Percentiles rank a stretch among this genome's conserved stretches.
These are phyloP conservation scores for Amiota mariae DNA, from an alignment of 2,888 invertebrate genomes.

Conservation along the genomic window DNA sequence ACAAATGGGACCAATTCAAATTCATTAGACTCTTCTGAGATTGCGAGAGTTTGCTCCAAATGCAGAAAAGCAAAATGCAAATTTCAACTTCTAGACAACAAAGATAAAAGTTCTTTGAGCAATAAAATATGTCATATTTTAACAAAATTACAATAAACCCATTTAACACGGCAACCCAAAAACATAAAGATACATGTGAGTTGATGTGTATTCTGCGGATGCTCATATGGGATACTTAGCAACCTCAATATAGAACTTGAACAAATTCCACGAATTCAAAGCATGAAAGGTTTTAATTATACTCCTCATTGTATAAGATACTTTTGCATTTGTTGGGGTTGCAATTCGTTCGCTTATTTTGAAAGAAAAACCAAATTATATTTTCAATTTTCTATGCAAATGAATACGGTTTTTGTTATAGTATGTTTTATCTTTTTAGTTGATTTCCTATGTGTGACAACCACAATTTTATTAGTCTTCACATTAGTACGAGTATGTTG, in stretches of 20 bases:
- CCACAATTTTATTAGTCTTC: neutral
- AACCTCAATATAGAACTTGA: neutral
- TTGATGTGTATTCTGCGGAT: neutral
- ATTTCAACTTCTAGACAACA: slow-evolving; percentile 30
- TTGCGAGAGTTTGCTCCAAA: slow-evolving; percentile 17
- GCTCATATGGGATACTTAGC: slow-evolving; percentile 22
- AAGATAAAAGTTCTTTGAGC: slow-evolving; percentile 57
- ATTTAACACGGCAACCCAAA: slow-evolving; percentile 53
- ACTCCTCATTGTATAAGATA: neutral
- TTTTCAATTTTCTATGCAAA: slow-evolving; percentile 21
- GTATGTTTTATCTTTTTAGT: slow-evolving; percentile 6
- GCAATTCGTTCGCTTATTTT: slow-evolving; percentile 1
- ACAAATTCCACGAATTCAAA: neutral
- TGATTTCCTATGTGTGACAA: slow-evolving; percentile 8
- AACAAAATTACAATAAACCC: slow-evolving; percentile 63
- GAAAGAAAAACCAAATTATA: slow-evolving; percentile 2
- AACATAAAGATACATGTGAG: neutral
- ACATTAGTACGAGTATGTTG: too few relatives aligned
- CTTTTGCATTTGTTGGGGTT: neutral
- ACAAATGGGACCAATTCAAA: slow-evolving; percentile 70
- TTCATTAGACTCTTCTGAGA: slow-evolving; percentile 52
- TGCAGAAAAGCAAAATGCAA: slow-evolving; percentile 34
- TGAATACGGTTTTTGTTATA: neutral
- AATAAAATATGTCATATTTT: slow-evolving; percentile 70
- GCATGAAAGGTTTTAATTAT: slow-evolving; percentile 22